Percentiles rank a stretch among this genome's conserved stretches.
These are phyloP conservation scores for Opisthocomus hoazin DNA, from an alignment of 2,113 vertebrate species.

Conservation along the genomic window DNA sequence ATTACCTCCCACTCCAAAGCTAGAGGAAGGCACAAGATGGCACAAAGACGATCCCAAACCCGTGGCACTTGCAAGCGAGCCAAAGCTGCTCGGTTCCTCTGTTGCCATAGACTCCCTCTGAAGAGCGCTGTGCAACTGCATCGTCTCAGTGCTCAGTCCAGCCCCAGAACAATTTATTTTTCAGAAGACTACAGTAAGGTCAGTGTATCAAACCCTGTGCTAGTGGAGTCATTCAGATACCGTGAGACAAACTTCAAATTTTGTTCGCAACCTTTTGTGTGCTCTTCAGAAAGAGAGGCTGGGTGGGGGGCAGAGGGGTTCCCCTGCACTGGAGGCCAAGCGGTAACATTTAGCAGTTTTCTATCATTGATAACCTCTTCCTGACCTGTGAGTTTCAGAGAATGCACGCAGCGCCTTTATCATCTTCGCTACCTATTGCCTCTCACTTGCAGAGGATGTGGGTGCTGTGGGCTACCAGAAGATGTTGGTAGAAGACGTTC, in stretches of 20 bases:
- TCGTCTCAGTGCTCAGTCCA: neutral
- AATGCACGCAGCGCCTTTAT: rapidly evolving
- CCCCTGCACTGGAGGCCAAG: rapidly evolving
- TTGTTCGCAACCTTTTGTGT: neutral
- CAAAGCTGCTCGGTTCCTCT: neutral
- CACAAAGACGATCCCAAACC: neutral
- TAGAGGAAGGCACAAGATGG: neutral
- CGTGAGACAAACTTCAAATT: neutral
- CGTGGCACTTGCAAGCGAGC: neutral
- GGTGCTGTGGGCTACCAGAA: slow-evolving; percentile 51
- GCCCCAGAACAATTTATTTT: neutral
- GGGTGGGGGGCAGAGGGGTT: neutral
- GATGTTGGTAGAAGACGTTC: neutral
- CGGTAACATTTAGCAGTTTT: neutral
- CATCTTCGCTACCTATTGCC: neutral
- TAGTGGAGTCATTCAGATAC: neutral
- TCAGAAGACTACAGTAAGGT: neutral
- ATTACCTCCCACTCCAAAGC: neutral
- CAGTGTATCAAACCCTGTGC: neutral
- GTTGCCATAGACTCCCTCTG: neutral
- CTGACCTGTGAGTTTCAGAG: neutral
- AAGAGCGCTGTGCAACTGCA: neutral
- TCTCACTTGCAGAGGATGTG: slow-evolving; percentile 52
- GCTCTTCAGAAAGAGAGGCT: neutral
- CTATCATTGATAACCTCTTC: neutral